phyloP scores from a whole-genome alignment of 2,113 vertebrate species.

The Sceloporus tristichus region DNA sequence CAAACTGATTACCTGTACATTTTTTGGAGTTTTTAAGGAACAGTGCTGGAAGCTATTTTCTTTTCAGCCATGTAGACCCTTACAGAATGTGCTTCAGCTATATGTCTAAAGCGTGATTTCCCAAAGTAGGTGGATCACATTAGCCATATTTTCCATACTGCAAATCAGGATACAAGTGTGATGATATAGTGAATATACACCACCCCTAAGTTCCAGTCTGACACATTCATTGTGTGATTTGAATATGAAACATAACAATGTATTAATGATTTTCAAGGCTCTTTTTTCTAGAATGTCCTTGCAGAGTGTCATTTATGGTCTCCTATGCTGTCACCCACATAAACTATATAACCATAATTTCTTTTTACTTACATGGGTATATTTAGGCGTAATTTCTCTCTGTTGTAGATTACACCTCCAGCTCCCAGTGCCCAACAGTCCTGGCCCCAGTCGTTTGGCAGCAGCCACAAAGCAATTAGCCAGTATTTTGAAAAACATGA shows the following conservation, averaged over 20 bases:
- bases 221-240: not conserved
- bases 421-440: conserved; percentile 86
- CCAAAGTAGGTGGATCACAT: not conserved
- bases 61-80: not conserved
- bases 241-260: not conserved
- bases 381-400: conserved; percentile 10
- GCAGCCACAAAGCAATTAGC: conserved; percentile 79
- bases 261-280: not conserved
- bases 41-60: not conserved
- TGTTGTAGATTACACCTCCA: conserved; percentile 85
- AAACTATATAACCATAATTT: not conserved
- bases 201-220: not conserved
- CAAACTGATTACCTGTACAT: not conserved
- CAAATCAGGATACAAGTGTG: not conserved
- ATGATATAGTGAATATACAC: not conserved
- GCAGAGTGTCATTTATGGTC: not conserved
- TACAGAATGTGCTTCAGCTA: not conserved
- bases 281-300: too few species aligned
- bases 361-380: not conserved
- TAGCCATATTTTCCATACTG: not conserved
- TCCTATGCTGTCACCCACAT: not conserved
- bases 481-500: conserved; percentile 94
- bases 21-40: not conserved
- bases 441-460: conserved; percentile 85
- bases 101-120: not conserved